Evolutionary conservation across 1,140 invertebrate species (phyloP).

Genomic region (Psix sp.): DNA sequence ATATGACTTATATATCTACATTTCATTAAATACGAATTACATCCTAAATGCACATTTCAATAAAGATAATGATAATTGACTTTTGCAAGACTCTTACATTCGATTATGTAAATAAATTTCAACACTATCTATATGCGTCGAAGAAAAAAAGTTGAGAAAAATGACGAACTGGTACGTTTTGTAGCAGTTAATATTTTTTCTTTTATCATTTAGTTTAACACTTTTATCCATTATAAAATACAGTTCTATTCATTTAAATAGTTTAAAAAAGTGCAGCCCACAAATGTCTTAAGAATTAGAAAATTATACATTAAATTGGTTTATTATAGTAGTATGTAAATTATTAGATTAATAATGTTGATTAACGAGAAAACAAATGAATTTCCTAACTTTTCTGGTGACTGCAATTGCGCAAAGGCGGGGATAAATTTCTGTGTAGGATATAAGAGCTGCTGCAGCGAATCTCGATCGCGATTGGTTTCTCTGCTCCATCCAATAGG

Average conservation of each 20-base stretch:
- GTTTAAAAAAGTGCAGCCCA: no score
- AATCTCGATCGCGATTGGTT: conserved; percentile 68
- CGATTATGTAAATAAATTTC: conserved; percentile 49
- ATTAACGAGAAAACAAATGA: conserved; percentile 22
- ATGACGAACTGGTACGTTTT: neutral
- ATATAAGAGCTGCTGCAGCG: conserved; percentile 62
- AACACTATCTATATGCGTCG: conserved; percentile 36
- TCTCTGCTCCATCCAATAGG: conserved; percentile 63
- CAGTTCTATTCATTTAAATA: no score
- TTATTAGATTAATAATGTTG: conserved; percentile 14
- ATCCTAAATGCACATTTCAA: conserved; percentile 50
- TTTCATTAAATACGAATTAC: conserved; percentile 48
- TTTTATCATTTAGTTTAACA: no score
- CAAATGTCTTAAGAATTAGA: no score
- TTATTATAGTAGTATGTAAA: no score
- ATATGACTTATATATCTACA: conserved; percentile 41
- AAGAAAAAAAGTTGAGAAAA: conserved; percentile 41
- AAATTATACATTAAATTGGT: no score
- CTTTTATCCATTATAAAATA: no score
- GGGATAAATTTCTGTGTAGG: conserved; percentile 34
- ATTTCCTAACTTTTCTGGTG: conserved; percentile 16
- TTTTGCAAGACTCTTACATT: conserved; percentile 39
- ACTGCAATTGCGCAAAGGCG: conserved; percentile 6
- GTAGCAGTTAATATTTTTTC: no score
- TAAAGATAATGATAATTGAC: conserved; percentile 50